These are phyloP conservation scores for Tympanoctomys barrerae DNA, from an alignment of 2,797 vertebrate species.

Conservation along the genomic window DNA sequence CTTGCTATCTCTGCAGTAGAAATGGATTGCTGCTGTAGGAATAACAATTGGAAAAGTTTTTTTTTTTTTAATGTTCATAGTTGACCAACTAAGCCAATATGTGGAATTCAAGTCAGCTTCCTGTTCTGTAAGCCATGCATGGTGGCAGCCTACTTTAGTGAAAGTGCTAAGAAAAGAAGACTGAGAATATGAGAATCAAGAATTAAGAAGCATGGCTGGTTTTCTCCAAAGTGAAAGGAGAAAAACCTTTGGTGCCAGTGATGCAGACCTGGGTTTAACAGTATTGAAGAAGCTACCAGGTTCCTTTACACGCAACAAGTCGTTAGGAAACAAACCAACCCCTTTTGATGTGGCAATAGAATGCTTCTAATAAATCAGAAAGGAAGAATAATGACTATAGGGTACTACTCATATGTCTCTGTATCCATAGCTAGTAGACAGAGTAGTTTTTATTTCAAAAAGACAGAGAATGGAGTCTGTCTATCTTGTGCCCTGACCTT, in stretches of 20 bases:
- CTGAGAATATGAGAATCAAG: not conserved
- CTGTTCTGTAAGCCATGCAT: not conserved
- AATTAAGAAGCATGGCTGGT: not conserved
- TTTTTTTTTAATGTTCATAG: not conserved
- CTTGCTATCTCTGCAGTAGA: not conserved
- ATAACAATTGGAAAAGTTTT: not conserved
- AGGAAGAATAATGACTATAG: not conserved
- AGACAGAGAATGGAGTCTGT: slow-evolving; percentile 10
- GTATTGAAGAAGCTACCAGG: not conserved
- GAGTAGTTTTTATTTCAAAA: slow-evolving; percentile 15
- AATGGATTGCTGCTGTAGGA: not conserved
- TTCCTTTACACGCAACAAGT: slow-evolving; percentile 2
- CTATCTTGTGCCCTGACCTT: slow-evolving; percentile 6
- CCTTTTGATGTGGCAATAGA: not conserved
- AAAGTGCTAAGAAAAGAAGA: not conserved
- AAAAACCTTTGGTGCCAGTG: not conserved
- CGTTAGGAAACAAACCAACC: not conserved
- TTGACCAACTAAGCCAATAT: not conserved
- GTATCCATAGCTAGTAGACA: slow-evolving; percentile 12
- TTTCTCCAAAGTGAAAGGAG: not conserved
- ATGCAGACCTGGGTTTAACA: slow-evolving; percentile 24
- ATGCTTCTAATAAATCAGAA: slow-evolving; percentile 26
- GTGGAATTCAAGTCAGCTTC: not conserved
- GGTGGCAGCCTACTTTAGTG: not conserved
- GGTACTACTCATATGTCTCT: not conserved